Evolutionary conservation across 2,888 invertebrate genomes (phyloP), one percentile per base, ranked within the genome.

Genomic region (Atrina japonica): DNA sequence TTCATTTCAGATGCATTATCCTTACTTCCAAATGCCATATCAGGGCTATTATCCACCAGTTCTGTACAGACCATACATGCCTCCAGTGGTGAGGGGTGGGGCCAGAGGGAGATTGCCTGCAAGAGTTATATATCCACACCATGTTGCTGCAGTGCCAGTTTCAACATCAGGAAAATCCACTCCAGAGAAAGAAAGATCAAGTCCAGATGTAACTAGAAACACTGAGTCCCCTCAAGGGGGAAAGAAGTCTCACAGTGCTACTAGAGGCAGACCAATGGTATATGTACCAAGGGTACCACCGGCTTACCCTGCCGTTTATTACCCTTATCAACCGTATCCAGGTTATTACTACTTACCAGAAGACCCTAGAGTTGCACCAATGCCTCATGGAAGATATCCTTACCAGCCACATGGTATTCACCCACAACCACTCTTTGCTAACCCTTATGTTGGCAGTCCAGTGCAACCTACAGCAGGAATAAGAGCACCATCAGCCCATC

Each of bases 1-100:
- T 41, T 71, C 43, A 50, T 77, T 84, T 56, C 80, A 85, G 82
- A 80, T 84, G 81, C 74, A 77, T 67, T 80, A 56, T 14, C 78
- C 78, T 3, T 80, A 78, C 71, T 75, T 78, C 68, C 76, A 73
- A 6, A 58, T 82, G 69, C 81, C 77, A 23, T 61, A 77, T 60
- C 68, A 73, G 64, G 70, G 71, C 2, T 77, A 69, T 40, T 75
- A 79, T 30, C 77, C 78, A 40, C 82, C 79, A n/a, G 35, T 82
- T 11, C 59, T 82, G 60, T 82, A 77, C 60, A 64, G 80, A 40
- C 78, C 77, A 3, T 76, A 75, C 27, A 35, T 70, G 9, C 61
- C 66, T 41, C 35, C 64, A 56, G 45, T 58, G 76, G 64, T 77
- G 64, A 53, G 72, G 53, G 35, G 70, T 50, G 74, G 74, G 14